A percentile compares a stretch with the other conserved stretches of the same genome.
phyloP scores from a whole-genome alignment of 2,113 vertebrate species.

The Dasyurus viverrinus region DNA sequence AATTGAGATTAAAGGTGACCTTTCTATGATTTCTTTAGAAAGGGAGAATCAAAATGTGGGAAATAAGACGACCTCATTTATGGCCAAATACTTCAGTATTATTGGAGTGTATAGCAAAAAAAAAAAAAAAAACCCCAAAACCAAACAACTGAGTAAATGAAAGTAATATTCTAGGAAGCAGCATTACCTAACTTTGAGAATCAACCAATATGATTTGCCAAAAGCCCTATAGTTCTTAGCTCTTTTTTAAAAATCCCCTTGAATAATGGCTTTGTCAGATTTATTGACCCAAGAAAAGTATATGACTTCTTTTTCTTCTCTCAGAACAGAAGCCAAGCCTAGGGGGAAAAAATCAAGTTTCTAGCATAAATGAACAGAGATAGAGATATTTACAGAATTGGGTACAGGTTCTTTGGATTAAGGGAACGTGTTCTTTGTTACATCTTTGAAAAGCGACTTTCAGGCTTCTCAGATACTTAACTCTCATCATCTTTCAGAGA shows the following conservation, averaged over 20 bases:
- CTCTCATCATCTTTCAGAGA: background rate
- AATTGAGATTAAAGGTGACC: conserved; percentile 65
- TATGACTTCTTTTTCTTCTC: background rate
- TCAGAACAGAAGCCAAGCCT: background rate
- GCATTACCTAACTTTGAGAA: conserved; percentile 74
- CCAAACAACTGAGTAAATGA: conserved; percentile 83
- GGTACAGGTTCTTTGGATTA: background rate
- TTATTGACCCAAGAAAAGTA: conserved; percentile 69
- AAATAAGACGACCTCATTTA: conserved; percentile 75
- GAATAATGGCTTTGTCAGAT: conserved; percentile 70
- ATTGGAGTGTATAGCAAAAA: conserved; percentile 75
- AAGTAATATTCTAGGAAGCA: conserved; percentile 84
- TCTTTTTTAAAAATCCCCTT: background rate
- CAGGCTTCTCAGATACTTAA: background rate
- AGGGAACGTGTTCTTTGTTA: background rate
- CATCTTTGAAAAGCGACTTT: background rate
- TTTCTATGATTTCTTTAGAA: conserved; percentile 77
- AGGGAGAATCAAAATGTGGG: conserved; percentile 76
- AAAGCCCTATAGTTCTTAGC: conserved; percentile 80
- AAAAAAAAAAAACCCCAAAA: no score
- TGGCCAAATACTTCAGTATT: conserved; percentile 72
- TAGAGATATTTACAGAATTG: background rate
- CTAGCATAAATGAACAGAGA: background rate
- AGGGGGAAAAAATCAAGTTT: background rate
- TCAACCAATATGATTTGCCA: conserved; percentile 83